Evolutionary conservation across 2,888 invertebrate genomes (phyloP).

Genomic region (Disparrhopalites patrizii): DNA sequence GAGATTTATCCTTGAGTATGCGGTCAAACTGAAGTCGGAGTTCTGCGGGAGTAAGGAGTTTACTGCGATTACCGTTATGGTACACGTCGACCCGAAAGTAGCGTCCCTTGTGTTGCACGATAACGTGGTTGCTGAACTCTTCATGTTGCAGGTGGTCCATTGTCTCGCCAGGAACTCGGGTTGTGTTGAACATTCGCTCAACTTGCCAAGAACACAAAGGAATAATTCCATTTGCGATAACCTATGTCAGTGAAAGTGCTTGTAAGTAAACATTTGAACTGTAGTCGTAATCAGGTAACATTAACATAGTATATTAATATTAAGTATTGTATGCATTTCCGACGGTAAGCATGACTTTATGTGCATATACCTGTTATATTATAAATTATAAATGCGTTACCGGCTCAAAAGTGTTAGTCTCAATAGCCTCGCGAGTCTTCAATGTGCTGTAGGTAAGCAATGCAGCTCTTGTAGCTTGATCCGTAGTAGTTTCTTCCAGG

Average conservation of each 20-base stretch:
- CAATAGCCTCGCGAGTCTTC: conserved; percentile 79
- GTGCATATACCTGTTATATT: neutral
- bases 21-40: conserved; percentile 87
- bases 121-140: conserved; percentile 80
- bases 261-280: no score
- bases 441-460: conserved; percentile 79
- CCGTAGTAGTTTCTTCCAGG: conserved; percentile 66
- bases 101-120: conserved; percentile 86
- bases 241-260: no score
- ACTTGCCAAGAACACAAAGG: conserved; percentile 98
- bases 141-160: conserved; percentile 86
- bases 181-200: conserved; percentile 94
- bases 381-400: conserved; percentile 55
- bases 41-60: conserved; percentile 80
- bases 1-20: conserved; percentile 67
- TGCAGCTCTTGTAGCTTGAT: conserved; percentile 86
- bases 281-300: no score
- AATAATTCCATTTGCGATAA: conserved; percentile 77
- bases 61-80: conserved; percentile 42
- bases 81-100: conserved; percentile 89
- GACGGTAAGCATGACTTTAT: no score
- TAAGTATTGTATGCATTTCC: neutral
- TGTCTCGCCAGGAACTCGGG: conserved; percentile 88
- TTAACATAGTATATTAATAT: neutral
- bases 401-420: conserved; percentile 91